These are phyloP conservation scores for Andrena bicolor DNA, from an alignment of 2,888 invertebrate species.

Conservation along the genomic window DNA sequence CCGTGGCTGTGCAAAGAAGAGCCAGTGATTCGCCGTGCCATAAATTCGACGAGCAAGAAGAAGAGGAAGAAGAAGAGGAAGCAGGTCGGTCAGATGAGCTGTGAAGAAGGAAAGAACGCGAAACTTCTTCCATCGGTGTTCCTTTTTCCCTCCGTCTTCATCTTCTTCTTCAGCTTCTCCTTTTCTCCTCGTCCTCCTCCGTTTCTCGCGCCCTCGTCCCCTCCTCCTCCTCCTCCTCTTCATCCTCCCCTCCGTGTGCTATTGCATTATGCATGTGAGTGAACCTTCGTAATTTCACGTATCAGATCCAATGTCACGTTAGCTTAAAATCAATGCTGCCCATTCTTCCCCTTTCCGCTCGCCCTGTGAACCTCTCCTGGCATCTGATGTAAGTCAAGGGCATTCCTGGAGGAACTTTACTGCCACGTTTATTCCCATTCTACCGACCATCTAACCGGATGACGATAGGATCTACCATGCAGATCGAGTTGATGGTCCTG, in stretches of 20 bases:
- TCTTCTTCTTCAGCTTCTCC: neutral
- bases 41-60: slow-evolving; percentile 48
- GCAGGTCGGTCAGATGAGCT: neutral
- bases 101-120: neutral
- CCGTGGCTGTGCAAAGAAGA: slow-evolving; percentile 48
- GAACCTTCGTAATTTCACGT: slow-evolving; percentile 72
- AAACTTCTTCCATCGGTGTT: slow-evolving; percentile 7
- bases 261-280: slow-evolving; percentile 67
- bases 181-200: neutral
- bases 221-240: neutral
- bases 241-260: slow-evolving; percentile 25
- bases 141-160: neutral
- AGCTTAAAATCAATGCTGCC: slow-evolving; percentile 76
- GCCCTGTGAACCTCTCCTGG: slow-evolving; percentile 32
- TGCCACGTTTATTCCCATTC: slow-evolving; percentile 36
- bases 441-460: slow-evolving; percentile 1
- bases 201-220: neutral
- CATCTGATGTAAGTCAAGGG: slow-evolving; percentile 58
- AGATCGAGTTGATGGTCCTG: slow-evolving; percentile 11
- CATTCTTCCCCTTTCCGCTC: slow-evolving; percentile 30
- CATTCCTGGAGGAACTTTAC: slow-evolving; percentile 25
- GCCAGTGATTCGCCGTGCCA: slow-evolving; percentile 38
- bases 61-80: slow-evolving; percentile 33
- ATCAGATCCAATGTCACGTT: slow-evolving; percentile 77
- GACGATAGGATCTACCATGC: slow-evolving; percentile 25